A percentile compares a stretch with the other conserved stretches of the same genome.
Evolutionary conservation across 2,797 vertebrate genomes (phyloP).

Genomic region (Hemitrygon akajei): DNA sequence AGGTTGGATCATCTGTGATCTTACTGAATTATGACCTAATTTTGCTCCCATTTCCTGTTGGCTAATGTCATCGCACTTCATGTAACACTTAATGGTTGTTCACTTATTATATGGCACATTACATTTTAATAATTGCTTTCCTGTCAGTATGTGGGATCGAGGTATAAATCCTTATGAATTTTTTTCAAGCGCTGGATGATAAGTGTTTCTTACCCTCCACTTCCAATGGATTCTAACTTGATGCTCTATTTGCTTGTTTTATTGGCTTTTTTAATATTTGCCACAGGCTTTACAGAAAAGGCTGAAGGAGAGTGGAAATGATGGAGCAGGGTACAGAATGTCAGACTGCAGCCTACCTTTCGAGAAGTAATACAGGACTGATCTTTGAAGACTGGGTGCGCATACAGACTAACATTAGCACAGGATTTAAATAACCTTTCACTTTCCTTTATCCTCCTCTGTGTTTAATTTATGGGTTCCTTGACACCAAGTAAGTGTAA

Average conservation of each 20-base stretch:
- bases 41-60: too few species aligned
- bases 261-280: neutral
- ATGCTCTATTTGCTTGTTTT: neutral
- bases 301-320: neutral
- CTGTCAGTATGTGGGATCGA: neutral
- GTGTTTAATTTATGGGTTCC: neutral
- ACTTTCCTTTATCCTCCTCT: neutral
- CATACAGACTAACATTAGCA: neutral
- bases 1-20: too few species aligned
- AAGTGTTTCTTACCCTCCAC: neutral
- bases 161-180: neutral
- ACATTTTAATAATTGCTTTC: neutral
- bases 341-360: neutral
- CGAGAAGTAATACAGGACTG: neutral
- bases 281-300: neutral
- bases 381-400: neutral
- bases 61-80: neutral
- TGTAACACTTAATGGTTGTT: neutral
- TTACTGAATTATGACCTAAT: too few species aligned
- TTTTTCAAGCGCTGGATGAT: neutral
- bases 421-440: neutral
- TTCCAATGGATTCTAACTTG: neutral
- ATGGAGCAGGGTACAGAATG: too few species aligned
- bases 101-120: neutral
- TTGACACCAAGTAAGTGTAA: neutral